Conservation (phyloP, 2,797 vertebrate species). For the Syngnathus rostellatus region DNA sequence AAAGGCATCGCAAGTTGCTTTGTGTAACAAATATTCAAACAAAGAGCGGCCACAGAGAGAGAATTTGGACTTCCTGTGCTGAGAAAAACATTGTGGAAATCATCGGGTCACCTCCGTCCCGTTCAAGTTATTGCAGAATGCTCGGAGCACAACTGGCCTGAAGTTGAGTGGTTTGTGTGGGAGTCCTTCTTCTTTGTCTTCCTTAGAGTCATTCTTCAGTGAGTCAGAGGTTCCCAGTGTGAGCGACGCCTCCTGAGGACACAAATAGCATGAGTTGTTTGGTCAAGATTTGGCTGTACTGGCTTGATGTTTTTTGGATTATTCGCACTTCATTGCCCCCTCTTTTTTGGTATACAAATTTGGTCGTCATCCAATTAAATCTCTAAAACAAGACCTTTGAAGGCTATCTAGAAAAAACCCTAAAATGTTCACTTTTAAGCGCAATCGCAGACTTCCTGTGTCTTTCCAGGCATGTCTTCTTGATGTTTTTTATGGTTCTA, state of each 20-base stretch:
- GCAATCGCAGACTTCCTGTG: background rate
- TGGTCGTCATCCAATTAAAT: background rate
- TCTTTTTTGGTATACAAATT: background rate
- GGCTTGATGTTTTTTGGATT: constrained; percentile 12
- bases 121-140: constrained; percentile 72
- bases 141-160: constrained; percentile 56
- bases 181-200: constrained; percentile 56
- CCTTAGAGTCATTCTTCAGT: constrained; percentile 17
- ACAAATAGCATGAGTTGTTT: constrained; percentile 37
- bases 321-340: background rate
- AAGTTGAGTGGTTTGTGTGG: constrained; percentile 58
- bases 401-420: background rate
- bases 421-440: background rate
- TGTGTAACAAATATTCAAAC: background rate
- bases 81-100: background rate
- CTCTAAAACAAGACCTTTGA: background rate
- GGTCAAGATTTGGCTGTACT: background rate
- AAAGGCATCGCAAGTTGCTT: background rate
- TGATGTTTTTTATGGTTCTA: background rate
- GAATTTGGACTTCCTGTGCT: constrained; percentile 15
- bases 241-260: background rate
- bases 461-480: background rate
- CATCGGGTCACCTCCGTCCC: constrained; percentile 16
- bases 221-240: background rate
- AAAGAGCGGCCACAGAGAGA: constrained; percentile 31